These are phyloP conservation scores for Ammodytes marinus DNA, from an alignment of 2,113 vertebrate genomes.

Conservation along the genomic window DNA sequence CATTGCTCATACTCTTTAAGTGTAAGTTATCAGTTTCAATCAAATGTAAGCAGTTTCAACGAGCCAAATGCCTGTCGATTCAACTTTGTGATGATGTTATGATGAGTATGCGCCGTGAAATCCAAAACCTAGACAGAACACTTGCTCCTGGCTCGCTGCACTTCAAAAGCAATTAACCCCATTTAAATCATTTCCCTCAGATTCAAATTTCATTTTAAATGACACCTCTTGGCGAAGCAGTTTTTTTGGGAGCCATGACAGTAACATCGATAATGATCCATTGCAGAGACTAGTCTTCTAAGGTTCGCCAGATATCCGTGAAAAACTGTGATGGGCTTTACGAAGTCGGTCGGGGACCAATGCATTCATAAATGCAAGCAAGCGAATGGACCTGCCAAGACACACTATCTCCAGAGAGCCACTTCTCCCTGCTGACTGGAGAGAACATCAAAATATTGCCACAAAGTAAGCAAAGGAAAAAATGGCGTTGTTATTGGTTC, in stretches of 20 bases:
- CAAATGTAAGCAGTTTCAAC: neutral
- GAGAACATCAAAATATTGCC: conserved; percentile 62
- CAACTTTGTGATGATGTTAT: neutral
- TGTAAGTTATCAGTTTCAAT: neutral
- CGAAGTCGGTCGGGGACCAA: conserved; percentile 53
- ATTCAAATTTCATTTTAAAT: conserved; percentile 71
- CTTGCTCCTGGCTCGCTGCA: conserved; percentile 11
- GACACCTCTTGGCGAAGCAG: conserved; percentile 54
- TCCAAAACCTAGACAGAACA: conserved; percentile 1
- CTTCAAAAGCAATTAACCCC: conserved; percentile 64
- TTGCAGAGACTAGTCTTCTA: conserved; percentile 42
- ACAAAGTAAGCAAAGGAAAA: conserved; percentile 53
- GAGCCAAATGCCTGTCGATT: neutral
- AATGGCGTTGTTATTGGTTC: conserved; percentile 61
- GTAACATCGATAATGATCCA: conserved; percentile 77
- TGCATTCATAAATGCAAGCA: conserved; percentile 58
- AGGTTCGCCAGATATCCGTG: conserved; percentile 53
- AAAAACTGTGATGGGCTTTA: conserved; percentile 40
- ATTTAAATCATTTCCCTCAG: conserved; percentile 68
- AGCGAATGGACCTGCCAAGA: conserved; percentile 50
- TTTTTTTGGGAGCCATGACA: conserved; percentile 60
- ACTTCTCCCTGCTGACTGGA: conserved; percentile 37
- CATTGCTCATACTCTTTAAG: neutral
- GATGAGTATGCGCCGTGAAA: neutral
- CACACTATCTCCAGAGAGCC: conserved; percentile 61